Evolutionary conservation across 2,888 invertebrate species (phyloP), one percentile per base, ranked within the genome.

Genomic region (Epistrophe grossulariae): DNA sequence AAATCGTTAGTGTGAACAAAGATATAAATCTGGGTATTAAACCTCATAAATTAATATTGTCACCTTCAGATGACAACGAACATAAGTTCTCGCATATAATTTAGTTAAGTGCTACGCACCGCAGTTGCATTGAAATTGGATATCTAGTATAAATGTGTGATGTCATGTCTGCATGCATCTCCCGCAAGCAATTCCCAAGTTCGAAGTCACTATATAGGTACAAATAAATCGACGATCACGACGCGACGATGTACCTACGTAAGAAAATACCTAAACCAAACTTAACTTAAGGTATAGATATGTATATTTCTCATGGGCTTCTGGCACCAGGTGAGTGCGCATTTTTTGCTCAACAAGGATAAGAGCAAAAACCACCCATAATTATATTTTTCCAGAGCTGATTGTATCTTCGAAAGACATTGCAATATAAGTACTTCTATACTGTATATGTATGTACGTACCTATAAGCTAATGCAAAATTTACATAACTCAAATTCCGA

Each of bases 401-500:
- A 84, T 79, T 76, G 57, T 74, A 84, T 84, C 84, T 79, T 50
- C 35, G 35, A 15, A 55, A 59, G 52, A 76, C 64, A 2, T 55
- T 52, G 52, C 35, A 38, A 38, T 50, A 31, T 50, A 31, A 6
- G 19, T 40, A 66, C 31, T 35, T 17, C 3, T 64, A 76, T 24
- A 24, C 24, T 24, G 3, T 2, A 24, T 24, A 52, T 24, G 3
- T 2, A 24, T 24, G 59, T 82, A 19, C 19, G 0, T 0, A 3
- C 1, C 6, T 19, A 8, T 40, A 62, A 62, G 40, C 43, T 84
- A 84, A 79, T 79, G 71, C 64, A 76, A 79, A 68, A 84, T 84
- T 84, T 80, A 76, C 76, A 84, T 80, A 79, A 79, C 71, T 84
- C 84, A 84, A 84, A 84, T 80, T 84, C 79, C 84, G 84, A 84